Evolutionary conservation across 2,888 invertebrate genomes (phyloP).

Genomic region (Drosophila merina): DNA sequence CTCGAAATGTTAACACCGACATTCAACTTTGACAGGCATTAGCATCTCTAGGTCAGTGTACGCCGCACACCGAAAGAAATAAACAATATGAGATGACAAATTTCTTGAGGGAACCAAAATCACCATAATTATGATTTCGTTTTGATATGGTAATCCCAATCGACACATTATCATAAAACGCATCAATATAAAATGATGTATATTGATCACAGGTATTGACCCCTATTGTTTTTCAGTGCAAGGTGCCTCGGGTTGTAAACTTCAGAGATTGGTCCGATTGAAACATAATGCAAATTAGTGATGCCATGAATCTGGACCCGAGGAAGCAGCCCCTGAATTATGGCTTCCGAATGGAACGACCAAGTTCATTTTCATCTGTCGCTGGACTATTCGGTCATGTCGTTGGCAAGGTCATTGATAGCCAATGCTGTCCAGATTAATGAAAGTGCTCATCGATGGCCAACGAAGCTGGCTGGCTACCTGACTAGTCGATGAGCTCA

Average conservation of each 20-base stretch:
- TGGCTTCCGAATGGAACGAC: constrained; percentile 50
- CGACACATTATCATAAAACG: not conserved
- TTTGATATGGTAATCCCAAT: constrained; percentile 1
- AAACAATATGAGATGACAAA: not conserved
- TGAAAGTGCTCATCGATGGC: constrained; percentile 62
- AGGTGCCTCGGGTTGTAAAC: constrained; percentile 11
- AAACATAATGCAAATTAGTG: constrained; percentile 51
- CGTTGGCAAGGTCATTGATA: constrained; percentile 56
- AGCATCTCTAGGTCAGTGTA: constrained; percentile 72
- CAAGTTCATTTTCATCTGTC: constrained; percentile 50
- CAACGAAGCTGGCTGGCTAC: not conserved
- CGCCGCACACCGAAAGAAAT: not conserved
- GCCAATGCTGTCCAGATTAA: constrained; percentile 50
- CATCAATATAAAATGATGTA: not conserved
- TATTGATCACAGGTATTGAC: not conserved
- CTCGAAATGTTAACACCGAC: constrained; percentile 60
- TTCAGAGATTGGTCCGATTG: constrained; percentile 37
- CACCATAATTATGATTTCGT: not conserved
- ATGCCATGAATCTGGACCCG: constrained; percentile 9
- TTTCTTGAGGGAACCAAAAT: not conserved
- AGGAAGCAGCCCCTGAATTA: constrained; percentile 43
- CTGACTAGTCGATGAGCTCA: constrained; percentile 51
- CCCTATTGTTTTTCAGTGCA: constrained; percentile 4
- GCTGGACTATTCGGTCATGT: constrained; percentile 41
- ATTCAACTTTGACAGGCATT: constrained; percentile 73